These are phyloP conservation scores for Neodiprion lecontei DNA, from an alignment of 1,140 invertebrate genomes.

Conservation along the genomic window DNA sequence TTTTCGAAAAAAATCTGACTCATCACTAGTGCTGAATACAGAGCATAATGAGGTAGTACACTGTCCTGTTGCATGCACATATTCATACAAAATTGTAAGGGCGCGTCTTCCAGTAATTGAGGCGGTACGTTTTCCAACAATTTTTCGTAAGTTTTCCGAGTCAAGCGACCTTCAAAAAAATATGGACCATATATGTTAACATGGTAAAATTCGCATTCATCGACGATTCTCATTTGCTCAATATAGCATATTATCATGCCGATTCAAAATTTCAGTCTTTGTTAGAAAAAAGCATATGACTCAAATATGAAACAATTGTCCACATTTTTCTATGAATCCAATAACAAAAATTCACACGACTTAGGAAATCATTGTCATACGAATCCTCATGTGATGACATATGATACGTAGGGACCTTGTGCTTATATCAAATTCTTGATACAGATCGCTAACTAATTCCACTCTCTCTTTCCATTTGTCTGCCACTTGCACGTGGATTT, in stretches of 20 bases:
- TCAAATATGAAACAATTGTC: slow-evolving; percentile 2
- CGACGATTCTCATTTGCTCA: slow-evolving; percentile 19
- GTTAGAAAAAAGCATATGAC: slow-evolving; percentile 12
- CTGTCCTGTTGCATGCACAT: slow-evolving; percentile 38
- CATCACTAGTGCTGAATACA: slow-evolving; percentile 23
- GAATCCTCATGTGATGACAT: slow-evolving; percentile 27
- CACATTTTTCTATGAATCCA: slow-evolving; percentile 15
- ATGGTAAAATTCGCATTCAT: slow-evolving; percentile 7
- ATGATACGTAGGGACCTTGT: slow-evolving; percentile 27
- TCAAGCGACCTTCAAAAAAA: slow-evolving; percentile 22
- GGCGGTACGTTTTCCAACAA: slow-evolving; percentile 33
- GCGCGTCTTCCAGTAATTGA: slow-evolving; percentile 33
- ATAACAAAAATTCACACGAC: slow-evolving; percentile 25
- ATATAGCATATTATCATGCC: slow-evolving; percentile 17
- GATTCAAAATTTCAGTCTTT: slow-evolving; percentile 1
- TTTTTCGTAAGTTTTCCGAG: slow-evolving; percentile 5
- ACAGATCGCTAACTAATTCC: slow-evolving; percentile 14
- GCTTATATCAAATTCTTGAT: slow-evolving; percentile 18
- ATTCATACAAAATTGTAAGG: slow-evolving; percentile 11
- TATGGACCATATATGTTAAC: slow-evolving; percentile 14
- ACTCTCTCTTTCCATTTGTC: slow-evolving; percentile 11
- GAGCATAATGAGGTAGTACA: slow-evolving; percentile 37
- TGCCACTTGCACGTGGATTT: slow-evolving; percentile 5
- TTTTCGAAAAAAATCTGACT: slow-evolving; percentile 22
- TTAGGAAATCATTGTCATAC: slow-evolving; percentile 23